phyloP scores from a whole-genome alignment of 1,140 invertebrate species.

The Drosophila subobscura region DNA sequence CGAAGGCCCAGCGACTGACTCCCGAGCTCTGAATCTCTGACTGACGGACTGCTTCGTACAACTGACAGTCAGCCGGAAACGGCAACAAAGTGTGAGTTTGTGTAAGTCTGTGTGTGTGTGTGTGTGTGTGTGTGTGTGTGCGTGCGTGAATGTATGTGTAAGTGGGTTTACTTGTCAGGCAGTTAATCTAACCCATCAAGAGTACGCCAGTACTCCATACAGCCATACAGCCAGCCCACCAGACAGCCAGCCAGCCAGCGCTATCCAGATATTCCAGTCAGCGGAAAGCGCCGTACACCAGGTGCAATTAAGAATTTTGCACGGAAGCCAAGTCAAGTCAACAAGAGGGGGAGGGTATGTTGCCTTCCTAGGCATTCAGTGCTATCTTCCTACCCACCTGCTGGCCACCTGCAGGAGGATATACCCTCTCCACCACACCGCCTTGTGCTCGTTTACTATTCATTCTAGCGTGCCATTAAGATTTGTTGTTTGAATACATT shows the following conservation, averaged over 20 bases:
- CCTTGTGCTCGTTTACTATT: constrained; percentile 74
- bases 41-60: constrained; percentile 53
- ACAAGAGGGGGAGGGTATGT: constrained; percentile 35
- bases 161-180: constrained; percentile 78
- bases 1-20: constrained; percentile 15
- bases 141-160: constrained; percentile 30
- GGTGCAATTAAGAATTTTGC: constrained; percentile 82
- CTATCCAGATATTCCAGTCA: constrained; percentile 73
- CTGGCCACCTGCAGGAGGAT: too few relatives aligned
- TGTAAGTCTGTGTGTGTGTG: too few relatives aligned
- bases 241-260: constrained; percentile 31
- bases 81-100: constrained; percentile 56
- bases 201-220: constrained; percentile 30
- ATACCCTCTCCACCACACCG: neutral
- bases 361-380: constrained; percentile 35
- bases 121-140: constrained; percentile 19
- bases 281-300: constrained; percentile 77
- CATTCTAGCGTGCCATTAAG: constrained; percentile 81
- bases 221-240: constrained; percentile 51
- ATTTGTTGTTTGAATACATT: constrained; percentile 83
- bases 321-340: constrained; percentile 80
- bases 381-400: constrained; percentile 43
- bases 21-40: constrained; percentile 42
- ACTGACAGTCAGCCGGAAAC: constrained; percentile 73
- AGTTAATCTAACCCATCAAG: constrained; percentile 80